Percentiles rank a stretch among this genome's conserved stretches.
Evolutionary conservation across 2,888 invertebrate species (phyloP).

Genomic region (Caenorhabditis sp.): DNA sequence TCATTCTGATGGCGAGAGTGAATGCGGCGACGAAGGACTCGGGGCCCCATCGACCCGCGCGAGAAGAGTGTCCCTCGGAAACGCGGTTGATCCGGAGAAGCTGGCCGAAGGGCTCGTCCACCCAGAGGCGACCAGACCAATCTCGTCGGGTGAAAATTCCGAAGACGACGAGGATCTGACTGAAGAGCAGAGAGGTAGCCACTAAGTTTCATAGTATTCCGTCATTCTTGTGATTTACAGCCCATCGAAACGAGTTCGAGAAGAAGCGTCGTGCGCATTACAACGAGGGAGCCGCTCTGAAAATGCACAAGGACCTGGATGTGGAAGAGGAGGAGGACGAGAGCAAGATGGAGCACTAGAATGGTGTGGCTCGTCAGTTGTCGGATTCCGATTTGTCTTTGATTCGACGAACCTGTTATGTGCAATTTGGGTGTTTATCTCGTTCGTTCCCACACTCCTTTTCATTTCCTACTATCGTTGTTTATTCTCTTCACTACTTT

Average conservation of each 20-base stretch:
- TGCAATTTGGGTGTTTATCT: constrained; percentile 33
- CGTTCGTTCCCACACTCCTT: not conserved
- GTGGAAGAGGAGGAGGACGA: constrained; percentile 93
- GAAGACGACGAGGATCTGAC: constrained; percentile 70
- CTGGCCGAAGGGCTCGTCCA: constrained; percentile 57
- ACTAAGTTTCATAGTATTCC: not conserved
- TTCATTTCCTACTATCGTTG: not conserved
- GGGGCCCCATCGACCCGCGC: constrained; percentile 38
- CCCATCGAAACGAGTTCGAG: constrained; percentile 84
- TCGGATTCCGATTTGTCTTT: no score
- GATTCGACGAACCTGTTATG: constrained; percentile 2
- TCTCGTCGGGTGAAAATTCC: constrained; percentile 62
- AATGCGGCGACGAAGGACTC: constrained; percentile 78
- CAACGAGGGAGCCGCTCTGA: constrained; percentile 95
- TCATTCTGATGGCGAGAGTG: constrained; percentile 81
- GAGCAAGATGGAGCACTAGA: constrained; percentile 73
- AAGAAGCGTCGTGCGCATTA: constrained; percentile 95
- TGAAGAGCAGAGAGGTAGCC: constrained; percentile 69
- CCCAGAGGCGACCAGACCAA: constrained; percentile 40
- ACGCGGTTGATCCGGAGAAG: constrained; percentile 73
- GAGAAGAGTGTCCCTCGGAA: constrained; percentile 74
- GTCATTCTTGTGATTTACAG: constrained; percentile 56
- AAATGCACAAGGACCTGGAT: constrained; percentile 86
- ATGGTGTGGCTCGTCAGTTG: not conserved
- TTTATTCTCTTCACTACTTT: constrained; percentile 2